These are phyloP conservation scores for Lathronympha strigana DNA, from an alignment of 2,888 invertebrate genomes.

Conservation along the genomic window DNA sequence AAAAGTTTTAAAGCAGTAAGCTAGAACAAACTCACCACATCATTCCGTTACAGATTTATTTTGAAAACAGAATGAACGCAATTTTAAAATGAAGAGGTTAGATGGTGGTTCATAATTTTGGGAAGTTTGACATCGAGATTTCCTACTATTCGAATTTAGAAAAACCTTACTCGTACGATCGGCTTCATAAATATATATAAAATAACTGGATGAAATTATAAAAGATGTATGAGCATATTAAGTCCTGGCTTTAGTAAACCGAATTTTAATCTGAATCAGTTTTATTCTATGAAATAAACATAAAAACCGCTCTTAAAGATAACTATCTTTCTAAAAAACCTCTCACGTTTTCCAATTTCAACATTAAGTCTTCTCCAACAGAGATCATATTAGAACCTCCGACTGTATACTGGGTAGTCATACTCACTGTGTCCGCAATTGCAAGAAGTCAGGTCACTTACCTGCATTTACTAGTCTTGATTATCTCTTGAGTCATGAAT, in stretches of 20 bases:
- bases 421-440: slow-evolving; percentile 1
- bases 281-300: slow-evolving; percentile 10
- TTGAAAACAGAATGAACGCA: too few relatives aligned
- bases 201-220: too few relatives aligned
- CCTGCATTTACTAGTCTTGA: slow-evolving; percentile 33
- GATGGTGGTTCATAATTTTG: too few relatives aligned
- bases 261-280: slow-evolving; percentile 9
- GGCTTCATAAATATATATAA: too few relatives aligned
- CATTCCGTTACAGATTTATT: too few relatives aligned
- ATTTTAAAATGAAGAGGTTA: too few relatives aligned
- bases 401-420: background rate
- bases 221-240: too few relatives aligned
- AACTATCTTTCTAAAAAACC: background rate
- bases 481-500: slow-evolving; percentile 30
- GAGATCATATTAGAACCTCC: background rate
- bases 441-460: slow-evolving; percentile 14
- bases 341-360: background rate
- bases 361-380: background rate
- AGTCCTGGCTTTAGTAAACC: too few relatives aligned
- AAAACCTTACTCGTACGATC: too few relatives aligned
- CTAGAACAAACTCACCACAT: background rate
- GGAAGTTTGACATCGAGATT: too few relatives aligned
- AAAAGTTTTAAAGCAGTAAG: background rate
- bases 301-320: background rate
- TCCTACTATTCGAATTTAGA: too few relatives aligned